Conservation (phyloP, 2,113 vertebrate genomes). For the Anoplopoma fimbria region DNA sequence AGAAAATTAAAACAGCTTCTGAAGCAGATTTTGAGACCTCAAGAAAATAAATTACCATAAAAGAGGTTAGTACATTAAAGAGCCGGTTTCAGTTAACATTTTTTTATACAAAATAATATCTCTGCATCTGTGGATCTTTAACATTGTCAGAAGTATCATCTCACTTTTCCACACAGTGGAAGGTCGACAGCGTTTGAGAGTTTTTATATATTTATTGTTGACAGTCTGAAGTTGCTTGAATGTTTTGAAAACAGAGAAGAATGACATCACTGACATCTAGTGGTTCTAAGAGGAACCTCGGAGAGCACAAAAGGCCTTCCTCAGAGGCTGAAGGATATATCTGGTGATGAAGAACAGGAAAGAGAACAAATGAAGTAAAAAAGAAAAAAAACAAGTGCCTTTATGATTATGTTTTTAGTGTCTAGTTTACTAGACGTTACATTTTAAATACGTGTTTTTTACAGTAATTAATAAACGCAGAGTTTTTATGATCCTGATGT, state of each 20-base stretch:
- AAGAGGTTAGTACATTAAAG: not conserved
- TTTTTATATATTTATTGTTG: conserved; percentile 34
- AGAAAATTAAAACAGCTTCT: no score
- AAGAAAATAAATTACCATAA: no score
- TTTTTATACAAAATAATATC: not conserved
- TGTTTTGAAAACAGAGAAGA: not conserved
- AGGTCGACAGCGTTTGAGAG: not conserved
- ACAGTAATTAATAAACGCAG: not conserved
- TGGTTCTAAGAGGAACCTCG: conserved; percentile 39
- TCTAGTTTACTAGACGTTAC: conserved; percentile 31
- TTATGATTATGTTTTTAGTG: not conserved
- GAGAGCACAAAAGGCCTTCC: not conserved
- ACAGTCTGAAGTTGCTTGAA: conserved; percentile 16
- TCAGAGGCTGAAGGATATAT: not conserved
- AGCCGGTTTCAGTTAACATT: not conserved
- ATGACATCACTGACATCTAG: conserved; percentile 63
- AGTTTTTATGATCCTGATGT: conserved; percentile 17
- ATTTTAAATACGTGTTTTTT: not conserved
- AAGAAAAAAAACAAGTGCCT: conserved; percentile 1
- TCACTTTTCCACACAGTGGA: not conserved
- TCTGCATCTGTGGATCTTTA: not conserved
- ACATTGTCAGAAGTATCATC: not conserved
- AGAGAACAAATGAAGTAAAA: conserved; percentile 1
- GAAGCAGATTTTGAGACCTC: no score
- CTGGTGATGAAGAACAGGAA: not conserved